A percentile compares a stretch with the other conserved stretches of the same genome.
phyloP scores from a whole-genome alignment of 2,888 invertebrate species.

The Meghimatium bilineatum region DNA sequence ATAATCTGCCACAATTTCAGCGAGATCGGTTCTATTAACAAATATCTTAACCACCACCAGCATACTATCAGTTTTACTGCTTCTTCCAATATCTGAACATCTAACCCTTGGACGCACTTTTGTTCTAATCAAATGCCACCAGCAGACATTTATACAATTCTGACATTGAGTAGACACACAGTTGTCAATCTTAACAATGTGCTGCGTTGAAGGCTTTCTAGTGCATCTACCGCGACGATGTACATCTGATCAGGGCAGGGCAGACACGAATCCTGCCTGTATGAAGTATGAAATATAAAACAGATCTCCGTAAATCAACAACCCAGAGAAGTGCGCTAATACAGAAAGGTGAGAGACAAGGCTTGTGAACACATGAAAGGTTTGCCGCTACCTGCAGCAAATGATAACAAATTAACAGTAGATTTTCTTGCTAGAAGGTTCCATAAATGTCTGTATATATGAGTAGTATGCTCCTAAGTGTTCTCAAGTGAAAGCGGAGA shows the following conservation, averaged over 20 bases:
- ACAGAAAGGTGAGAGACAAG: constrained; percentile 12
- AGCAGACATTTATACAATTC: no score
- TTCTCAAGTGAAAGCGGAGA: no score
- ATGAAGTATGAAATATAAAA: constrained; percentile 15
- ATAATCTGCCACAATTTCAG: no score
- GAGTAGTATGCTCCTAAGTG: background rate
- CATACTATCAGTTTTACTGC: no score
- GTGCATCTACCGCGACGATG: constrained; percentile 15
- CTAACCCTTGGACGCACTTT: no score
- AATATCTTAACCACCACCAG: no score
- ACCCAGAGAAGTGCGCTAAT: background rate
- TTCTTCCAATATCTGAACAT: no score
- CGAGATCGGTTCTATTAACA: no score
- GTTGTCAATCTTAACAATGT: background rate
- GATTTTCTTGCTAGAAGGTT: constrained; percentile 24
- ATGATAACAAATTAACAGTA: constrained; percentile 38
- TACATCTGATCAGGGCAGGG: background rate
- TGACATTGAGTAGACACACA: background rate
- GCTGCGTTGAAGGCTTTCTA: background rate
- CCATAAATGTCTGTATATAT: constrained; percentile 20
- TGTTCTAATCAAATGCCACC: no score
- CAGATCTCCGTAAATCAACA: constrained; percentile 28
- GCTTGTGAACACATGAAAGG: constrained; percentile 16
- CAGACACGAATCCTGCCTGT: background rate
- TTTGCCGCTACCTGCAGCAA: constrained; percentile 2